Percentiles rank a stretch among this genome's conserved stretches.
phyloP scores from a whole-genome alignment of 1,140 invertebrate genomes.

The Colletes latitarsis region DNA sequence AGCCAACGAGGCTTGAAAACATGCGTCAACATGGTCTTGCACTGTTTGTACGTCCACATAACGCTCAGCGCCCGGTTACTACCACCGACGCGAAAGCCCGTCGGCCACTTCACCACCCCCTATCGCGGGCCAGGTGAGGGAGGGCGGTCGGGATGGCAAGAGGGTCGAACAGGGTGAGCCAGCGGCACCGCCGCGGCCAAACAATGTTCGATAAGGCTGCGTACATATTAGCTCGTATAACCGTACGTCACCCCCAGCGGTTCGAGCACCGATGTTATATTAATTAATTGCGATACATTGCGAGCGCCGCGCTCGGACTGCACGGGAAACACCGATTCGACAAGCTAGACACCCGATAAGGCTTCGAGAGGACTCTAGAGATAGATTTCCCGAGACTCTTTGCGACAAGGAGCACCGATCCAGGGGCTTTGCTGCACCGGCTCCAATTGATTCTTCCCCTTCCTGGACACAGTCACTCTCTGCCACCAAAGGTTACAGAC shows the following conservation, averaged over 20 bases:
- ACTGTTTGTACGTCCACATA: slow-evolving; percentile 81
- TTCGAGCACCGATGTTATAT: slow-evolving; percentile 66
- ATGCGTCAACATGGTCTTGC: slow-evolving; percentile 83
- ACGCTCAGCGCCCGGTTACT: slow-evolving; percentile 74
- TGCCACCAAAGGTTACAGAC: too few species aligned
- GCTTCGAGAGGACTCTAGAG: too few species aligned
- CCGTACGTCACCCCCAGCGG: slow-evolving; percentile 59
- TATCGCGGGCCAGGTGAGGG: slow-evolving; percentile 56
- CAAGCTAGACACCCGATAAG: too few species aligned
- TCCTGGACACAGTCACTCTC: too few species aligned
- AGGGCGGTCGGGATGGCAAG: slow-evolving; percentile 39
- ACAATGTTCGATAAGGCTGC: slow-evolving; percentile 80
- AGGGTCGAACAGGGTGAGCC: slow-evolving; percentile 38
- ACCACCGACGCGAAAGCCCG: slow-evolving; percentile 59
- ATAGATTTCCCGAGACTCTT: too few species aligned
- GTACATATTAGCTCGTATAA: slow-evolving; percentile 77
- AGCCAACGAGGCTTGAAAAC: slow-evolving; percentile 82
- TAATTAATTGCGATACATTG: slow-evolving; percentile 59
- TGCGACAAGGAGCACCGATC: too few species aligned
- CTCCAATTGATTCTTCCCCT: too few species aligned
- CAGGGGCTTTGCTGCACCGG: too few species aligned
- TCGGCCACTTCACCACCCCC: slow-evolving; percentile 68
- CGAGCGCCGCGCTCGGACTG: background rate
- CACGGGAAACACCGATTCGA: too few species aligned
- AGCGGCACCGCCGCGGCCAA: slow-evolving; percentile 69